phyloP scores from a whole-genome alignment of 2,113 vertebrate species.

The Syrrhaptes paradoxus region DNA sequence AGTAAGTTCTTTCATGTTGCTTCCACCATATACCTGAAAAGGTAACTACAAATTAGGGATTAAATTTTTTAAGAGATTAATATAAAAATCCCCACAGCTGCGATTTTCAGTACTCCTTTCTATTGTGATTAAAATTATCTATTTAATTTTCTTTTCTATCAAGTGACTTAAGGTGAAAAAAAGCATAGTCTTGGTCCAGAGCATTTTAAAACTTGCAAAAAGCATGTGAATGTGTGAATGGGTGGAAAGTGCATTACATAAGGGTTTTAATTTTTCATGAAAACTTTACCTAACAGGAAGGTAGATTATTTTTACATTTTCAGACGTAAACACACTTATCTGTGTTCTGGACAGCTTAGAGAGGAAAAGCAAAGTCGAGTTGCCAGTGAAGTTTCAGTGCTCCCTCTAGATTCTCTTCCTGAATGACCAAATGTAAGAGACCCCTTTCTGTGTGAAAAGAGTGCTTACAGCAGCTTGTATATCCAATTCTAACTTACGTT shows the following conservation, averaged over 20 bases:
- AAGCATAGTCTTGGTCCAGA: background rate
- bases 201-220: conserved; percentile 3
- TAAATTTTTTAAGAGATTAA: background rate
- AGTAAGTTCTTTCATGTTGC: background rate
- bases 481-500: background rate
- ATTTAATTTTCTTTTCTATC: background rate
- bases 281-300: background rate
- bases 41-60: background rate
- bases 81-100: background rate
- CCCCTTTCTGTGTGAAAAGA: background rate
- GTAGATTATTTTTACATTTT: background rate
- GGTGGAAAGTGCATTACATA: background rate
- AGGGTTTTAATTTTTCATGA: background rate
- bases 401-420: background rate
- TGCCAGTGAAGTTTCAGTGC: background rate
- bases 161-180: background rate
- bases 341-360: background rate
- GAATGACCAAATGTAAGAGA: background rate
- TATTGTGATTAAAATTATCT: background rate
- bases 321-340: background rate
- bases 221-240: background rate
- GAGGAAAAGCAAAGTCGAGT: background rate
- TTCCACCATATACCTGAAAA: background rate
- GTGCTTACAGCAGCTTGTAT: background rate
- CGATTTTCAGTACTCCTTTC: background rate